Conservation (phyloP, 1,140 invertebrate species). For the Marisa cornuarietis region DNA sequence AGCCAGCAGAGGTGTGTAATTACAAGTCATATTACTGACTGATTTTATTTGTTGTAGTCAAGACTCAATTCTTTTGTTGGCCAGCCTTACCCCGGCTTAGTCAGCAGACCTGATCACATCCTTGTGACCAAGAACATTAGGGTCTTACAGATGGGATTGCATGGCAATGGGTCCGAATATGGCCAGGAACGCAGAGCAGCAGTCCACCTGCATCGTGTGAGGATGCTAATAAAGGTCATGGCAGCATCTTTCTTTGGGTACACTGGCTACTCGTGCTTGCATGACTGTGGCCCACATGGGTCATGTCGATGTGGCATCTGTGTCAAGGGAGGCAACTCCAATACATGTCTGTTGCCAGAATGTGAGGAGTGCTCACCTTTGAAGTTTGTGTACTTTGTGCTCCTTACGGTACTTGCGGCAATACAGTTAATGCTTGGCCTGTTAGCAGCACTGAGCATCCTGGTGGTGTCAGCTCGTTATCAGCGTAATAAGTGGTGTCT, state of each 20-base stretch:
- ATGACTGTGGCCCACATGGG: slow-evolving; percentile 52
- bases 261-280: slow-evolving; percentile 47
- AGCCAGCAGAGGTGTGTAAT: background rate
- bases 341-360: slow-evolving; percentile 45
- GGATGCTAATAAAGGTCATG: slow-evolving; percentile 36
- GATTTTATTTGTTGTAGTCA: background rate
- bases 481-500: slow-evolving; percentile 33
- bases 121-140: slow-evolving; percentile 33
- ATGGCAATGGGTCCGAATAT: slow-evolving; percentile 45
- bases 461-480: slow-evolving; percentile 36
- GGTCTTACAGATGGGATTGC: slow-evolving; percentile 18
- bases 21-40: background rate
- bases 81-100: slow-evolving; percentile 51
- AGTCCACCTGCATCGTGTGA: slow-evolving; percentile 38
- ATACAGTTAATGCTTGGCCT: slow-evolving; percentile 39
- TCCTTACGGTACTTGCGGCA: slow-evolving; percentile 25
- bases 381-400: slow-evolving; percentile 27
- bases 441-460: slow-evolving; percentile 37
- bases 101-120: slow-evolving; percentile 56
- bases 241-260: slow-evolving; percentile 34
- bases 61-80: slow-evolving; percentile 21
- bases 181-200: slow-evolving; percentile 33
- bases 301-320: slow-evolving; percentile 55
- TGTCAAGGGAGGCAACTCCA: slow-evolving; percentile 40
- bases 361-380: slow-evolving; percentile 45